phyloP scores from a whole-genome alignment of 2,888 invertebrate species.

The Chaetoderma sp. region DNA sequence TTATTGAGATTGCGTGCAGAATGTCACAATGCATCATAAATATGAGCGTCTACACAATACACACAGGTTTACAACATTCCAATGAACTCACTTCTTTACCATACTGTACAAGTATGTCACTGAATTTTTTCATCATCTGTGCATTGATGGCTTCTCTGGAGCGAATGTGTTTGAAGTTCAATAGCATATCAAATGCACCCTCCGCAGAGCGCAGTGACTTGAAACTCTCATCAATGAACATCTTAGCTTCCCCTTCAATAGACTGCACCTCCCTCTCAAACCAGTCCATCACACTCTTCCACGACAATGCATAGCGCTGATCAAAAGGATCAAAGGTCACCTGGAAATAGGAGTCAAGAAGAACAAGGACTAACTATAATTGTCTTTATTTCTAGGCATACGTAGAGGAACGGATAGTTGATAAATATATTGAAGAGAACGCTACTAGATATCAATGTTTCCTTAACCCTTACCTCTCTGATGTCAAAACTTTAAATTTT shows the following conservation, averaged over 20 bases:
- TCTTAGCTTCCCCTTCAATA: constrained; percentile 85
- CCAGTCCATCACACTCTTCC: constrained; percentile 84
- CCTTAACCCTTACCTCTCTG: no score
- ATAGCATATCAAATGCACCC: constrained; percentile 82
- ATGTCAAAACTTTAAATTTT: no score
- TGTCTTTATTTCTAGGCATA: no score
- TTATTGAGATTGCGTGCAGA: no score
- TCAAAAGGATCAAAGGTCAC: constrained; percentile 88
- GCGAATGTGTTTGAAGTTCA: constrained; percentile 84
- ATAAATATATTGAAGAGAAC: no score
- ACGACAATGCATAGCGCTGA: constrained; percentile 83
- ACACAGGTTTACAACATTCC: no score
- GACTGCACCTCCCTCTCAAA: constrained; percentile 81
- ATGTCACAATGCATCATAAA: no score
- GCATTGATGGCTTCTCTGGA: constrained; percentile 81
- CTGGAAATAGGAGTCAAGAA: constrained; percentile 66
- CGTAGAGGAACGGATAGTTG: no score
- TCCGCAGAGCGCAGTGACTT: constrained; percentile 84
- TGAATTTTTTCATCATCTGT: constrained; percentile 84
- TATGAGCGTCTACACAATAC: no score
- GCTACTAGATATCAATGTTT: no score
- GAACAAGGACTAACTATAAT: neutral
- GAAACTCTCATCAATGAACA: constrained; percentile 88
- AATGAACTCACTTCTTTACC: constrained; percentile 82
- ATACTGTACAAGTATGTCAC: constrained; percentile 86